These are phyloP conservation scores for Caenorhabditis sp. DNA, from an alignment of 2,888 invertebrate species.

Conservation along the genomic window DNA sequence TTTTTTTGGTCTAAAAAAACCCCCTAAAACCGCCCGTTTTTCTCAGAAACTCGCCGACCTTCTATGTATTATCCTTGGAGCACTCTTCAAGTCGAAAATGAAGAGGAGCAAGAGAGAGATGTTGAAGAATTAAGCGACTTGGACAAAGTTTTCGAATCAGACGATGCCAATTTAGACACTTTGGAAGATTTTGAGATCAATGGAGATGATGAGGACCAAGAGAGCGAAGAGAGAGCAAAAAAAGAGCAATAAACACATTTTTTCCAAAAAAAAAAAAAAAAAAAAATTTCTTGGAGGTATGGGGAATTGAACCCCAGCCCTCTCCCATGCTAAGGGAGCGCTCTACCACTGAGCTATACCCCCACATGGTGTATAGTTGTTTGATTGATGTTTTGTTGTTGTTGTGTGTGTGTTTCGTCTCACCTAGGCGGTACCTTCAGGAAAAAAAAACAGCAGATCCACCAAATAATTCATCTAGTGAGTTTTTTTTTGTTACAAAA, in stretches of 20 bases:
- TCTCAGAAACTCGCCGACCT: slow-evolving; percentile 26
- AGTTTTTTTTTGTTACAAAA: too few species aligned
- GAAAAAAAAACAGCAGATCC: too few species aligned
- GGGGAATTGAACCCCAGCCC: slow-evolving; percentile 63
- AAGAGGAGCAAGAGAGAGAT: slow-evolving; percentile 20
- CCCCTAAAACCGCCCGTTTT: not conserved
- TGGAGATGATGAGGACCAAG: slow-evolving; percentile 4
- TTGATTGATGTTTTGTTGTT: too few species aligned
- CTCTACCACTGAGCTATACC: slow-evolving; percentile 66
- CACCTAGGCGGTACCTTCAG: too few species aligned
- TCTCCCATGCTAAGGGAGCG: slow-evolving; percentile 67
- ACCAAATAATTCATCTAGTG: too few species aligned
- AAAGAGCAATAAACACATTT: too few species aligned
- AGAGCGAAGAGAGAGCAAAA: slow-evolving; percentile 16
- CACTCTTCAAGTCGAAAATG: slow-evolving; percentile 26
- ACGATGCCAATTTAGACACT: slow-evolving; percentile 1
- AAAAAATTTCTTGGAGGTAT: slow-evolving; percentile 22
- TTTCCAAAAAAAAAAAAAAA: not conserved
- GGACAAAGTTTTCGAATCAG: not conserved
- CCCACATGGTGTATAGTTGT: too few species aligned
- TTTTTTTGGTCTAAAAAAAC: not conserved
- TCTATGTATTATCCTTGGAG: slow-evolving; percentile 40
- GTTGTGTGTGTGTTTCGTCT: too few species aligned
- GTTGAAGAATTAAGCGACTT: slow-evolving; percentile 9
- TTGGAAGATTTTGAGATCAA: slow-evolving; percentile 19